A percentile compares a stretch with the other conserved stretches of the same genome.
phyloP scores from a whole-genome alignment of 2,888 invertebrate species.

The Ptilodon capucinus region DNA sequence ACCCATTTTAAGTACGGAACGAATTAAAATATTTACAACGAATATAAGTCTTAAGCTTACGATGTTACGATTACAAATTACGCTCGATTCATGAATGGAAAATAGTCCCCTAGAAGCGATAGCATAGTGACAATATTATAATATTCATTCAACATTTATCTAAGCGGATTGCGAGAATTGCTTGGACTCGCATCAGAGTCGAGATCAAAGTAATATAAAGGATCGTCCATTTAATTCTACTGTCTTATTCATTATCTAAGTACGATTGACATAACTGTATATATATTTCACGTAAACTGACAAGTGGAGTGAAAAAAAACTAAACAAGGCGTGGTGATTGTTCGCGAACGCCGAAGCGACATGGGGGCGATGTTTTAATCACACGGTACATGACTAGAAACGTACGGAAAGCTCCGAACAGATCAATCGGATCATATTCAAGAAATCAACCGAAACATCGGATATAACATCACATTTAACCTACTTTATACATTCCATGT shows the following conservation, averaged over 20 bases:
- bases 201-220: conserved; percentile 43
- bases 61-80: conserved; percentile 51
- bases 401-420: conserved; percentile 57
- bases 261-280: conserved; percentile 54
- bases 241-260: conserved; percentile 70
- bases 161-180: conserved; percentile 65
- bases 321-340: conserved; percentile 55
- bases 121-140: conserved; percentile 61
- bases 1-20: conserved; percentile 52
- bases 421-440: conserved; percentile 44
- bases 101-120: conserved; percentile 72
- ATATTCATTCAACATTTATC: conserved; percentile 62
- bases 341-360: conserved; percentile 49
- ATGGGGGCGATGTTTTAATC: conserved; percentile 56
- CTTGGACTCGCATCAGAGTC: conserved; percentile 55
- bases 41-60: conserved; percentile 66
- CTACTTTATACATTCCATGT: conserved; percentile 79
- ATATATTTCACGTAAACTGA: conserved; percentile 40
- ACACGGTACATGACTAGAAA: conserved; percentile 68
- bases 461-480: conserved; percentile 55
- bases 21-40: conserved; percentile 69
- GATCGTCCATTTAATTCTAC: conserved; percentile 64
- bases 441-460: conserved; percentile 22
- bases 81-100: conserved; percentile 50
- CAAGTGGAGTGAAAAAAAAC: conserved; percentile 19